Percentiles rank a stretch among this genome's conserved stretches.
Evolutionary conservation across 1,140 invertebrate species (phyloP).

Genomic region (Proales similis): DNA sequence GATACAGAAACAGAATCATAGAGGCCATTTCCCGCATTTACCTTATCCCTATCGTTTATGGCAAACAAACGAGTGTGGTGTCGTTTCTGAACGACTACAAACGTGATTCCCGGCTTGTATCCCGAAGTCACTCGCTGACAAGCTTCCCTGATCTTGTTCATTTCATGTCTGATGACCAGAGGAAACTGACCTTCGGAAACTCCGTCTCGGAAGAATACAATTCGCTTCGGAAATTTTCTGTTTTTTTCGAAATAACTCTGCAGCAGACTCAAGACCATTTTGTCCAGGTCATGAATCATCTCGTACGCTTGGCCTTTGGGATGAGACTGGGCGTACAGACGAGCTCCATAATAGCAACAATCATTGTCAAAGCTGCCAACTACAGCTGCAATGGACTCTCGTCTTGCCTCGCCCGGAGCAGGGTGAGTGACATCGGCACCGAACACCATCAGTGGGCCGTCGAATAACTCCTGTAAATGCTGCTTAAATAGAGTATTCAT

Average conservation of each 20-base stretch:
- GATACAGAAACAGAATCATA: neutral
- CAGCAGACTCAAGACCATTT: constrained; percentile 11
- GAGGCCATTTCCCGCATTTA: neutral
- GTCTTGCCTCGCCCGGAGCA: constrained; percentile 94
- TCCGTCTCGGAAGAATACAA: constrained; percentile 59
- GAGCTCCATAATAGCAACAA: constrained; percentile 32
- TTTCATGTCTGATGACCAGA: constrained; percentile 72
- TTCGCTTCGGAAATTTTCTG: constrained; percentile 19
- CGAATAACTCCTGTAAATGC: constrained; percentile 64
- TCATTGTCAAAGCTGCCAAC: constrained; percentile 35
- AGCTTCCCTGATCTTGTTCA: constrained; percentile 92
- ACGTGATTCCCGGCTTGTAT: constrained; percentile 97
- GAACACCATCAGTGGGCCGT: constrained; percentile 97
- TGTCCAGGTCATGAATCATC: constrained; percentile 36
- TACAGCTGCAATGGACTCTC: constrained; percentile 91
- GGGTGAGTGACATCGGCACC: constrained; percentile 99
- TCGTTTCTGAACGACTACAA: constrained; percentile 96
- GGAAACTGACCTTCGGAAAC: constrained; percentile 78
- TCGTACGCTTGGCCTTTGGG: constrained; percentile 33
- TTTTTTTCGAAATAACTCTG: neutral
- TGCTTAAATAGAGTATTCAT: constrained; percentile 17
- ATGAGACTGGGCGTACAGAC: neutral
- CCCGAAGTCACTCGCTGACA: constrained; percentile 95
- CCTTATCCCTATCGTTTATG: constrained; percentile 86
- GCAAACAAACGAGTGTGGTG: constrained; percentile 96